phyloP scores from a whole-genome alignment of 2,113 vertebrate genomes.

The Chrysemys picta region DNA sequence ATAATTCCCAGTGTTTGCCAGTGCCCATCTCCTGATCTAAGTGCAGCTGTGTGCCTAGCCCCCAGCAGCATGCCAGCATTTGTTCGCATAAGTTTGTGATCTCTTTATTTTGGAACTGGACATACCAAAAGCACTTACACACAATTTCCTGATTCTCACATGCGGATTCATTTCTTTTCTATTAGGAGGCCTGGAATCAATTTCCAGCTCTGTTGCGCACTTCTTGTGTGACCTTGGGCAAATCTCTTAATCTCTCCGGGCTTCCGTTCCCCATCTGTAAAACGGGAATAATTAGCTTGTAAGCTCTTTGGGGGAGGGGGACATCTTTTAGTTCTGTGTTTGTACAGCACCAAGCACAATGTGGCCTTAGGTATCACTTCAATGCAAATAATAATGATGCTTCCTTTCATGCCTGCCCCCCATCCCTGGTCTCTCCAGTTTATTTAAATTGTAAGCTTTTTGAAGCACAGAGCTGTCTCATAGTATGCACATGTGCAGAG shows the following conservation, averaged over 20 bases:
- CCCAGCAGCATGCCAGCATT: not conserved
- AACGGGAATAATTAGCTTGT: not conserved
- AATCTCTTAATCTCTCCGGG: not conserved
- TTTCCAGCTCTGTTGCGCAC: not conserved
- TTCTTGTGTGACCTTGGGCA: not conserved
- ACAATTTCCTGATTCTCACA: not conserved
- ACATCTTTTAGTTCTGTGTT: not conserved
- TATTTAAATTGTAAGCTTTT: conserved; percentile 10
- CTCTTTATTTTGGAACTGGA: not conserved
- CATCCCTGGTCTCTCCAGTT: not conserved
- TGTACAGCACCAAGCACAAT: not conserved
- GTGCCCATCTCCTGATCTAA: not conserved
- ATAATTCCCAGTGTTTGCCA: not conserved
- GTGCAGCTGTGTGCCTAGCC: not conserved
- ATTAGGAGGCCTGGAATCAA: not conserved
- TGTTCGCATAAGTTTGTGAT: not conserved
- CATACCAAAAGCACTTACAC: not conserved
- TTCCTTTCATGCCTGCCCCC: not conserved
- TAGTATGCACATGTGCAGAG: not conserved
- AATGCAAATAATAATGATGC: not conserved
- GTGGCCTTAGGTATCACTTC: not conserved
- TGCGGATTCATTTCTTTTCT: not conserved
- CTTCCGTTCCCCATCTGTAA: not conserved
- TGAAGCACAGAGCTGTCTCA: not conserved
- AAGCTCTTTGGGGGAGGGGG: accelerated